These are phyloP conservation scores for Euzophera pinguis DNA, from an alignment of 2,888 invertebrate genomes.

Conservation along the genomic window DNA sequence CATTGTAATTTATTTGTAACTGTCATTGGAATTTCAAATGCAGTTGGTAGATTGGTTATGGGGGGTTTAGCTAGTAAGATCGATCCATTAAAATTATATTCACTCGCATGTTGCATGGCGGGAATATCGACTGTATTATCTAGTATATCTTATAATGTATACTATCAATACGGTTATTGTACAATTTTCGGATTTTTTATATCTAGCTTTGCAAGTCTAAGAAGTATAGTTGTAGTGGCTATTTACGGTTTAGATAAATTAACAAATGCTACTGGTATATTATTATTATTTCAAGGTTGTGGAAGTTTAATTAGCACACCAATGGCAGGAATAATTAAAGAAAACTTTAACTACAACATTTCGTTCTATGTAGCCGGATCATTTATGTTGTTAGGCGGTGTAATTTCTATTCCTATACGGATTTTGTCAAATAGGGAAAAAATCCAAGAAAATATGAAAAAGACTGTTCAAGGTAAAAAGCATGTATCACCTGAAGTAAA, in stretches of 20 bases:
- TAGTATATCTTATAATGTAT: slow-evolving; percentile 45
- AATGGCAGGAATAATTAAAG: slow-evolving; percentile 49
- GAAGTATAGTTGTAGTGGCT: slow-evolving; percentile 56
- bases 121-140: slow-evolving; percentile 51
- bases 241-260: slow-evolving; percentile 64
- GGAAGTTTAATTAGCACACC: slow-evolving; percentile 64
- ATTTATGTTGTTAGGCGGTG: slow-evolving; percentile 49
- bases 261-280: slow-evolving; percentile 65
- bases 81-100: slow-evolving; percentile 43
- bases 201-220: slow-evolving; percentile 46
- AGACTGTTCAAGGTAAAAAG: background rate
- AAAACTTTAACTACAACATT: slow-evolving; percentile 42
- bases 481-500: background rate
- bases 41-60: slow-evolving; percentile 47
- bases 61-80: slow-evolving; percentile 52
- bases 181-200: slow-evolving; percentile 53
- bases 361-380: slow-evolving; percentile 56
- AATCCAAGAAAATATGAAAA: slow-evolving; percentile 13
- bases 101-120: slow-evolving; percentile 32
- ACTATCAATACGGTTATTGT: slow-evolving; percentile 58
- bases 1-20: slow-evolving; percentile 59
- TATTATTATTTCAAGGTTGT: slow-evolving; percentile 62
- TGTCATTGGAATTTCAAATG: slow-evolving; percentile 55
- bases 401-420: slow-evolving; percentile 43
- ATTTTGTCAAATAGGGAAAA: slow-evolving; percentile 32